phyloP scores from a whole-genome alignment of 2,888 invertebrate species.

The Anaspis maculata region DNA sequence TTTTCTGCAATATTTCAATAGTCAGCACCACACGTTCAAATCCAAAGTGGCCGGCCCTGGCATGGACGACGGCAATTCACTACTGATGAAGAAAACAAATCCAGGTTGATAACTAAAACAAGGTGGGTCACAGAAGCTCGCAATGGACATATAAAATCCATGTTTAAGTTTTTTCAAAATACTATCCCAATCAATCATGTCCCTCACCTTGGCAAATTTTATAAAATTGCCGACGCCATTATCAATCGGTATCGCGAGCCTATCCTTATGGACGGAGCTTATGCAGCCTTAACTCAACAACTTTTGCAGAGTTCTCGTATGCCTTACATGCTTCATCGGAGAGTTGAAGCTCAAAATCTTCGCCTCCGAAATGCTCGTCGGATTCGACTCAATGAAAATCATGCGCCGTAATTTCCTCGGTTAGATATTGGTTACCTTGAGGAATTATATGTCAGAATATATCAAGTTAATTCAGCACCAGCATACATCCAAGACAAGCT shows the following conservation, averaged over 20 bases:
- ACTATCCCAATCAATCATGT: slow-evolving; percentile 6
- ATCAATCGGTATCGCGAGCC: no score
- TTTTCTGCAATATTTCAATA: no score
- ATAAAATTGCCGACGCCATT: background rate
- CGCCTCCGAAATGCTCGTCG: background rate
- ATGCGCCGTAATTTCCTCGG: background rate
- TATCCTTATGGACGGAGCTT: no score
- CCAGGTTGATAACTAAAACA: slow-evolving; percentile 5
- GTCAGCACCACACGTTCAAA: no score
- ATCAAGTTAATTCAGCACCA: background rate
- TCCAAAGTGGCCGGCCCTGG: no score
- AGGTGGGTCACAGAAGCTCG: slow-evolving; percentile 6
- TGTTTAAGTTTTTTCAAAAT: no score
- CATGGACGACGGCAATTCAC: background rate
- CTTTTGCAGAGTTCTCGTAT: slow-evolving; percentile 1
- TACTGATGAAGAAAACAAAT: slow-evolving; percentile 3
- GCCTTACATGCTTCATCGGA: slow-evolving; percentile 4
- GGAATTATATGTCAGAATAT: background rate
- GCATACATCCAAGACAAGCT: no score
- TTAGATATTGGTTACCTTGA: background rate
- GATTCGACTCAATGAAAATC: background rate
- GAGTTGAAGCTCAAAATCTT: slow-evolving; percentile 4
- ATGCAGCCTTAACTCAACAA: no score
- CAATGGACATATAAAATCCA: no score
- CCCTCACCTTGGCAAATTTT: slow-evolving; percentile 1